phyloP scores from a whole-genome alignment of 2,797 vertebrate genomes.

The Clarias platycephalus region DNA sequence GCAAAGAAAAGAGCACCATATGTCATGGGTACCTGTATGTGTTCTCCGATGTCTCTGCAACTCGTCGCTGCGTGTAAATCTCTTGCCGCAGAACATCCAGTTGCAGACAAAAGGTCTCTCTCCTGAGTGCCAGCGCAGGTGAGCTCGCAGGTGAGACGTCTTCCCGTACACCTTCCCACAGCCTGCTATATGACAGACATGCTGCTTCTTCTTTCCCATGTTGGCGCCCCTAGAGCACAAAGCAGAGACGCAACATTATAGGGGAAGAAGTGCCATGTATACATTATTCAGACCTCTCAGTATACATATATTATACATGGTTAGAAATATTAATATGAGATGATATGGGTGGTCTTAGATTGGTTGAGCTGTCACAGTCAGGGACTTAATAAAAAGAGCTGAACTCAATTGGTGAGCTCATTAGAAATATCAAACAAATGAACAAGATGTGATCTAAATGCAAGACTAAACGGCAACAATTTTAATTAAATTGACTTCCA shows the following conservation, averaged over 20 bases:
- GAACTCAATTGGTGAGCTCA: background rate
- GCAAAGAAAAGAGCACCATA: background rate
- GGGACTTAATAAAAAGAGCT: background rate
- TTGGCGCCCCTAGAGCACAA: slow-evolving; percentile 84
- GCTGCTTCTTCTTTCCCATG: slow-evolving; percentile 94
- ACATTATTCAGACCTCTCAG: too few species aligned
- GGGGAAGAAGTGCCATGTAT: background rate
- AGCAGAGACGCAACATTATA: background rate
- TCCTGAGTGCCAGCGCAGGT: slow-evolving; percentile 98
- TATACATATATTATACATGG: background rate
- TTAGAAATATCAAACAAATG: background rate
- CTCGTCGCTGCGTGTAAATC: slow-evolving; percentile 98
- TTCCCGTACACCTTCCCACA: slow-evolving; percentile 89
- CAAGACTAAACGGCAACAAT: background rate
- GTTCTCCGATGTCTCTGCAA: slow-evolving; percentile 97
- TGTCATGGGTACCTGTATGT: slow-evolving; percentile 85
- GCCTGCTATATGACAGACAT: slow-evolving; percentile 96
- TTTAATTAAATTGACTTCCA: slow-evolving; percentile 7
- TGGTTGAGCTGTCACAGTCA: background rate
- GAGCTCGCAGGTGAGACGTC: slow-evolving; percentile 96
- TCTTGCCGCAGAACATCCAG: slow-evolving; percentile 99
- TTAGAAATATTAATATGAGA: background rate
- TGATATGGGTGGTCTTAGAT: background rate
- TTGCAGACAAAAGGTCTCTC: slow-evolving; percentile 97
- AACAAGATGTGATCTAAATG: background rate